Evolutionary conservation across 2,797 vertebrate species (phyloP), one percentile per base, ranked within the genome.

Genomic region (Heteromormyrus szaboi): DNA sequence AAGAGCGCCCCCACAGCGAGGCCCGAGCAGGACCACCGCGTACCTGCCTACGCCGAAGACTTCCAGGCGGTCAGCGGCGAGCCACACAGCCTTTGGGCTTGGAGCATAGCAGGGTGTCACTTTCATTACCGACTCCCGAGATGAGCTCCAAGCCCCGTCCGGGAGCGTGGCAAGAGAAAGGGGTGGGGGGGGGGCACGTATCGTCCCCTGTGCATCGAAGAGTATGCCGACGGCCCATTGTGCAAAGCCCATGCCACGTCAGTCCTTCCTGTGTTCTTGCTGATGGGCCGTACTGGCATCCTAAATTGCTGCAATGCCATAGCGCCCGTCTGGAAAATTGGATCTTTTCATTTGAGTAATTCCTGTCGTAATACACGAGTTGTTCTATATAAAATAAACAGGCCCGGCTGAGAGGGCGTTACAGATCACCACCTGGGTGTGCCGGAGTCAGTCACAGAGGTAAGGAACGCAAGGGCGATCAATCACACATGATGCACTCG

Each of bases 321-420:
- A 25, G 84, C 50, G n/a, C 86, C 89, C 88, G 56, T 37, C 84
- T 85, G 46, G 88, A 91, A 91, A 90, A 91, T 90, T 90, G 85
- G 33, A 90, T 89, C 51, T 88, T 72, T 59, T 84, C 65, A 92
- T 91, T 91, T 90, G 90, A 91, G 91, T 92, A 89, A 92, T 90
- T 90, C 89, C 44, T 88, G 86, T 88, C 89, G 81, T 33, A 68
- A 84, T 87, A 22, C 65, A 6, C 54, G 22, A 89, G 79, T 87
- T 89, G 88, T 87, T 86, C 25, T 89, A 25, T 56, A 85, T 88
- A 44, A 88, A 89, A 81, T 56, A 87, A 83, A 89, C 41, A 37
- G 14, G 14, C 87, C 29, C 79, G 2, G 41, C 48, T 79, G n/a
- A 37, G 33, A 56, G 4, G 17, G 54, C 54, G 51, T n/a, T 56